Evolutionary conservation across 2,797 vertebrate species (phyloP), one percentile per base, ranked within the genome.

Genomic region (Darevskia mixta): DNA sequence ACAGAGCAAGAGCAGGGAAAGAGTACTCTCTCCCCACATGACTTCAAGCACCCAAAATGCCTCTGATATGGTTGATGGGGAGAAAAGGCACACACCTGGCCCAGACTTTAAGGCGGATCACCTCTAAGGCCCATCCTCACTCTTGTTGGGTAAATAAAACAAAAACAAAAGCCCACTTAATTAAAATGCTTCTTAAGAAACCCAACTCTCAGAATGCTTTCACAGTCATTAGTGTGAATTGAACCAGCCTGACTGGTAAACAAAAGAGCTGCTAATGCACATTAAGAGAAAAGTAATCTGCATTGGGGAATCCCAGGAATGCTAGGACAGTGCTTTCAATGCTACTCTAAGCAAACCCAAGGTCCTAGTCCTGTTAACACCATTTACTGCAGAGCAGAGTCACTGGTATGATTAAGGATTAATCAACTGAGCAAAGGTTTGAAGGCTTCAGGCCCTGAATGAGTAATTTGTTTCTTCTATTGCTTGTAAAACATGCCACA

Each of bases 351-450:
- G 13, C 8, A 75, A 77, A 92, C 58, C 18, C 86, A 77, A 84
- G 66, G 72, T 13, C n/a, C 82, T 86, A 73, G 49, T 41, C 0
- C 0, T 83, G 43, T 45, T 5, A 45, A 41, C 87, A 87, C 9
- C 55, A 86, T 45, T 89, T 80, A 55, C 58, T 86, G 55, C 71
- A 89, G 77, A 89, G 73, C 82, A 64, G 35, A 61, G 90, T 23
- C 89, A 4, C 15, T 86, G 29, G 3, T 8, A 71, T n/a, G n/a
- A 92, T 90, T 91, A 93, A 91, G n/a, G 61, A 86, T 93, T 86
- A 94, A 93, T 90, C 45, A 90, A 77, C 20, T 69, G 29, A 86
- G 81, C 88, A 85, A 91, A 92, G 87, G 4, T 83, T 90, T 91
- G 2, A 49, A 90, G 72, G 13, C 73, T 89, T 87, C 61, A 66